Base-by-base conservation (phyloP, 2,113 vertebrate genomes). In the Glaucidium brasilianum region DNA sequence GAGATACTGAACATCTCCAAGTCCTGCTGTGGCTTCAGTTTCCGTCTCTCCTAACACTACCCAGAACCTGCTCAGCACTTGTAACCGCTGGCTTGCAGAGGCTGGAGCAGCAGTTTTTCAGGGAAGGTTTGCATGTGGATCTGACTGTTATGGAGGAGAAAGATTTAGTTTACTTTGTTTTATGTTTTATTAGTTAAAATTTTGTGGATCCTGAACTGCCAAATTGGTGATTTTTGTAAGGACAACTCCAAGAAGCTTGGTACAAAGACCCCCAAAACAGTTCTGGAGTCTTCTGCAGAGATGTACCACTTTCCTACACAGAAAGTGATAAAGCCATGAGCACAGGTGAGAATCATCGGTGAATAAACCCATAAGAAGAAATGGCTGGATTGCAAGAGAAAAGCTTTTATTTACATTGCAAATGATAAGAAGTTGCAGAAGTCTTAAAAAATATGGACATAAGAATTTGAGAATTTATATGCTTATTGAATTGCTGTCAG, bases 271-370 rank as follows among this genome's bases (percentile, higher is more conserved):
- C 22, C 12, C 11, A 12, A 3, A 75, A 35, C 32, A 43, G 47
- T 55, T 75, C 76, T 50, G 35, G 62, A 29, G 26, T 27, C 41
- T 56, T 37, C 62, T 50, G 49, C 55, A 75, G 83, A 43, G 39
- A 23, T 1, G 29, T 15, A 5, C 21, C 34, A 3, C 30, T 9
- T 22, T 29, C 15, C 53, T 73, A 1, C 25, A 16, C 1, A 35
- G 45, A 52, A 34, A 25, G 22, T 3, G 37, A 5, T 34, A 41
- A 66, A 8, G 22, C 21, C 39, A 6, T 9, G 27, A 19, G 10
- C 0, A 4, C 18, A 23, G 9, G 18, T 25, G 43, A 41, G 62
- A 30, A 30, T 56, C 15, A 12, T 4, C 1, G 0, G 43, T 19
- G 68, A 80, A 27, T 19, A 68, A 74, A 43, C 16, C 32, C n/a